Base-by-base conservation (phyloP, 2,888 invertebrate genomes). In the Dermolepida albohirtum region DNA sequence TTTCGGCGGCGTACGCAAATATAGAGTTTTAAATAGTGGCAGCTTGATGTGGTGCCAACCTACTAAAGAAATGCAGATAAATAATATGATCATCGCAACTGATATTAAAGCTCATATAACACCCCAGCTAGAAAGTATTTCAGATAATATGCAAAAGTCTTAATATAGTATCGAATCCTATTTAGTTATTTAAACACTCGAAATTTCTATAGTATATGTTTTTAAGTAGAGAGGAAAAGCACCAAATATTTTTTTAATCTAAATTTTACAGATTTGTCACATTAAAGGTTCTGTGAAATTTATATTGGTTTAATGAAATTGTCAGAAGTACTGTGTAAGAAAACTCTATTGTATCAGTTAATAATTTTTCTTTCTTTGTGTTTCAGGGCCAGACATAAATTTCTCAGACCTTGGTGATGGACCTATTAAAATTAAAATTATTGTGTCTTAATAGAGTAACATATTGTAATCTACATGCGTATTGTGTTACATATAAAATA, bases 311-410 rank as follows among this genome's bases (percentile, higher is more conserved):
- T 67, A 52, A 44, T 40, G 12, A 17, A 41, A 44, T 64, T 67
- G 52, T 22, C 39, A 65, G 47, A 51, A 68, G 27, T 69, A 63
- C 22, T 22, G 4, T 22, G 65, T 44, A 63, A 65, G 49, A 51
- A 22, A 64, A 17, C 12, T n/a, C 5, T 12, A 39, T 50, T 64
- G 50, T 51, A 47, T 8, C 7, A 10, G 49, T 49, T 65, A 65
- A 68, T 65, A 39, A 50, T 62, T 52, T 14, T 68, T 62, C 49
- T 66, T 51, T 73, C 75, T 75, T 77, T 77, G 67, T 77, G 74
- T 80, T 81, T 78, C 78, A 81, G 81, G 77, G 72, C 76, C 76
- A 77, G 79, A 80, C 75, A 78, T 79, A 82, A 81, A 79, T 80
- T 78, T 77, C 74, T 77, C 79, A 80, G 78, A 78, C 76, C 76